Conservation (phyloP, 2,113 vertebrate genomes). For the Pedionomus torquatus region DNA sequence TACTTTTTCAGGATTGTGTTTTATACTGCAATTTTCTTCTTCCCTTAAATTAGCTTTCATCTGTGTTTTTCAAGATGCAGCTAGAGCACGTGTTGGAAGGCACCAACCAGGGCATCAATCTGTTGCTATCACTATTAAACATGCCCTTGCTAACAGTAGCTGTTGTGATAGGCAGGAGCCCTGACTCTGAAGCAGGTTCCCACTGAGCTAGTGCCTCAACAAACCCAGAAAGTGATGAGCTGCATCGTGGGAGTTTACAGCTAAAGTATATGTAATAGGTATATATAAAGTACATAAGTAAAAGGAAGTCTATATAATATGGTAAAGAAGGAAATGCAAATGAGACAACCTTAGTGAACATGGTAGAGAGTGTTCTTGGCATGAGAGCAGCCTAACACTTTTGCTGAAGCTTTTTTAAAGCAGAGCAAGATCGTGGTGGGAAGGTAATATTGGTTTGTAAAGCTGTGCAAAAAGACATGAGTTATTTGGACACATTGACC, state of each 20-base stretch:
- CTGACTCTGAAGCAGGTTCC: not conserved
- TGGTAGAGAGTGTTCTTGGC: not conserved
- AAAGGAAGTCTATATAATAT: not conserved
- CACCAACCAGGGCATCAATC: not conserved
- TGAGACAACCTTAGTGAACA: not conserved
- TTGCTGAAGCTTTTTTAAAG: not conserved
- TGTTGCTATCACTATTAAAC: not conserved
- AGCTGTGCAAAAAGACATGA: not conserved
- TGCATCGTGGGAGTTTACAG: not conserved
- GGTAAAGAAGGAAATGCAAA: not conserved
- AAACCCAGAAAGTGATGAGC: not conserved
- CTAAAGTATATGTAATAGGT: not conserved
- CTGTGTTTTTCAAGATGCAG: not conserved
- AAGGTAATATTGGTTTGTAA: not conserved
- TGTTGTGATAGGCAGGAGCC: not conserved
- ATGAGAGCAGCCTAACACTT: not conserved
- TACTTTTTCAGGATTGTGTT: not conserved
- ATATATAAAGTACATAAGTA: not conserved
- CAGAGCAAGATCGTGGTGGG: not conserved
- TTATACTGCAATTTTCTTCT: not conserved
- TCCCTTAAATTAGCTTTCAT: not conserved
- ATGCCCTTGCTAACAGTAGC: not conserved
- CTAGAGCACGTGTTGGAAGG: not conserved
- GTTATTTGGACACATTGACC: not conserved
- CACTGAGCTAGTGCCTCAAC: not conserved